Evolutionary conservation across 2,797 vertebrate genomes (phyloP), one percentile per base, ranked within the genome.

Genomic region (Neosilurus hyrtlii): DNA sequence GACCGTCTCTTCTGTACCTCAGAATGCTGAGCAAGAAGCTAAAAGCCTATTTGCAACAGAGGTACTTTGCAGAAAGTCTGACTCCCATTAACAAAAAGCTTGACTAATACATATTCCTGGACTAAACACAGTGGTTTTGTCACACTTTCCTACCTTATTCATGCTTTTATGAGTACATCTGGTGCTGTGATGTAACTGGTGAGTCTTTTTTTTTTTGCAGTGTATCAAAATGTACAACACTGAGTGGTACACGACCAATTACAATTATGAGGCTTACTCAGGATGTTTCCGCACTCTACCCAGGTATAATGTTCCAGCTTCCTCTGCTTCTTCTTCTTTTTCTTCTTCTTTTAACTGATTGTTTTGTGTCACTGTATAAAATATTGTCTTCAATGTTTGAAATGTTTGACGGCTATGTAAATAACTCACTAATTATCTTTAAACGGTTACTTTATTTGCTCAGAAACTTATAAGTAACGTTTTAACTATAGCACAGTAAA

Each of bases 181-280:
- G 71, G n/a, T 73, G 30, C 22, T 75, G 43, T 43, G 52, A 84
- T 80, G 74, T 49, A 61, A 81, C 83, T 83, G 37, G 61, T 87
- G 70, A 83, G 37, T 90, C 71, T 86, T 91, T 90, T 30, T 30
- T 30, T 91, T 83, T 90, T 91, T 92, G 84, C 94, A 99, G 98
- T 99, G 98, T 92, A 98, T 99, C 94, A 98, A 95, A 94, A 96
- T 95, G 90, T 98, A 99, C 91, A 98, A 96, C 93, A 97, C 95
- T 0, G 96, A 98, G 92, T 99, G 98, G 97, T 94, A 96, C 0
- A 93, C 97, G 56, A 95, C 99, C 88, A 98, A 94, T 94, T 99
- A 97, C 94, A 98, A 99, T 87, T 99, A 98, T 20, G 98, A 99
- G 89, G 96, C 97, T 66, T 99, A 97, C 91, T 98, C 97, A 0